Percentiles rank a stretch among this genome's conserved stretches.
These are phyloP conservation scores for Geococcyx californianus DNA, from an alignment of 2,113 vertebrate species.

Conservation along the genomic window DNA sequence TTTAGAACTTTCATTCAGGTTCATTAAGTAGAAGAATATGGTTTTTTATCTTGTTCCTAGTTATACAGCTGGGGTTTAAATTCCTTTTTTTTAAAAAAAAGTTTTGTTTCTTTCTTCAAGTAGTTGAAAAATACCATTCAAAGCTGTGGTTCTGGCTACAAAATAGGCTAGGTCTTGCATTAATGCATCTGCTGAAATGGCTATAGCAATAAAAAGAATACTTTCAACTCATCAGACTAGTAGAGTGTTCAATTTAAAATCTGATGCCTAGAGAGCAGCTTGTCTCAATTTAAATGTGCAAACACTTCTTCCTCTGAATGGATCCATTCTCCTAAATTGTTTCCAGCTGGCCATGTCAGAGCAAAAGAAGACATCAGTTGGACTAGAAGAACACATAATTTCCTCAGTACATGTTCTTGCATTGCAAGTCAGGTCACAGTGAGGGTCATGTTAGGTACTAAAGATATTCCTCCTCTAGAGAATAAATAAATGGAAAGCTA, in stretches of 20 bases:
- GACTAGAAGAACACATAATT: constrained; percentile 2
- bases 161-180: not conserved
- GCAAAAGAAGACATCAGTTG: constrained; percentile 44
- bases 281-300: constrained; percentile 53
- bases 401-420: constrained; percentile 11
- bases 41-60: not conserved
- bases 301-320: constrained; percentile 52
- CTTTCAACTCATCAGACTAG: not conserved
- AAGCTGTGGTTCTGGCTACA: not conserved
- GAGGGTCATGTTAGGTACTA: constrained; percentile 54
- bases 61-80: not conserved
- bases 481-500: constrained; percentile 52
- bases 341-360: constrained; percentile 52
- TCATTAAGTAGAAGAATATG: not conserved
- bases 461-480: constrained; percentile 38
- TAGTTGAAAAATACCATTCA: not conserved
- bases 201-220: not conserved
- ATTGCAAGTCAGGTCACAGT: constrained; percentile 36
- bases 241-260: constrained; percentile 43
- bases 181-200: not conserved
- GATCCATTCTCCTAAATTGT: constrained; percentile 32
- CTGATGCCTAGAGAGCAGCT: constrained; percentile 40
- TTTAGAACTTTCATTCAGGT: not conserved
- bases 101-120: not conserved
- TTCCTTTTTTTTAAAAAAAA: not conserved